phyloP scores from a whole-genome alignment of 2,888 invertebrate species.

The Oscheius sp. region DNA sequence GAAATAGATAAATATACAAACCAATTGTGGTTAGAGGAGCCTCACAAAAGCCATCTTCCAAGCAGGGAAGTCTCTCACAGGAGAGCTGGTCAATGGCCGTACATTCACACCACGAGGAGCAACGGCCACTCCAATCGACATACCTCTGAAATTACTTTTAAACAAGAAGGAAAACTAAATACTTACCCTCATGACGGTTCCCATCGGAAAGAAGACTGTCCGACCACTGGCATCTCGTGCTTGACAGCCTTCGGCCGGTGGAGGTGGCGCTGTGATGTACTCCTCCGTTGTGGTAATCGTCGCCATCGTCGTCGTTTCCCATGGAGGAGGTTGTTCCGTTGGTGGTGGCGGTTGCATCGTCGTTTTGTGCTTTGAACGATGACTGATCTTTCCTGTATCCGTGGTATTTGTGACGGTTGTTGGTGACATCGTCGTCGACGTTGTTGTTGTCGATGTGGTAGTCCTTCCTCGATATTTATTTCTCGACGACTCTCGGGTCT shows the following conservation, averaged over 20 bases:
- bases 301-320: slow-evolving; percentile 48
- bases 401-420: slow-evolving; percentile 1
- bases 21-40: slow-evolving; percentile 63
- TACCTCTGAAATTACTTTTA: slow-evolving; percentile 43
- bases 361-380: slow-evolving; percentile 17
- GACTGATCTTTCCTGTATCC: not conserved
- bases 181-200: slow-evolving; percentile 51
- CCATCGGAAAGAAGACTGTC: slow-evolving; percentile 49
- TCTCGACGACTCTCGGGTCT: slow-evolving; percentile 2
- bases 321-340: slow-evolving; percentile 51
- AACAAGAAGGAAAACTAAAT: not conserved
- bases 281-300: slow-evolving; percentile 49
- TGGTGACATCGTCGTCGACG: not conserved
- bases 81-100: slow-evolving; percentile 51
- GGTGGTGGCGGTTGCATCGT: slow-evolving; percentile 25
- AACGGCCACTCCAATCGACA: slow-evolving; percentile 66
- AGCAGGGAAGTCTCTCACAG: slow-evolving; percentile 63
- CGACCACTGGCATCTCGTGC: slow-evolving; percentile 54
- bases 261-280: slow-evolving; percentile 52
- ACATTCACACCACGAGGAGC: slow-evolving; percentile 71
- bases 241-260: slow-evolving; percentile 48
- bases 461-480: slow-evolving; percentile 4
- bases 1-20: not conserved
- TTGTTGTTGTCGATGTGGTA: slow-evolving; percentile 4
- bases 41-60: slow-evolving; percentile 57